Base-by-base conservation (phyloP, 2,113 vertebrate species). In the Gobiocypris rarus region DNA sequence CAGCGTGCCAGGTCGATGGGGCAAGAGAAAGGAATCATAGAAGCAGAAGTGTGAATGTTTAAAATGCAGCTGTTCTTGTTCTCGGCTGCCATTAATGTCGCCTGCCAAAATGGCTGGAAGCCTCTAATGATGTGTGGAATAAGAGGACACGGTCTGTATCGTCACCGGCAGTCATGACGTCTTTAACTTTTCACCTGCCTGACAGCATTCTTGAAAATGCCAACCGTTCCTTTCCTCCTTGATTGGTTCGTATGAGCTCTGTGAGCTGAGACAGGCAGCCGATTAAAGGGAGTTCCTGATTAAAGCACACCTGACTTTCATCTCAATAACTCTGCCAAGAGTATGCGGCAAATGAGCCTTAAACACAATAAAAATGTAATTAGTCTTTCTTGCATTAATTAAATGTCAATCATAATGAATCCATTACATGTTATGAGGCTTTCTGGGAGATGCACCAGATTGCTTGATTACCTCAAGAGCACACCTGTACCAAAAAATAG, bases 171-270 rank as follows among this genome's bases (percentile, higher is more conserved):
- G 56, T 13, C 38, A 50, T 85, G 76, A 82, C 41, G 38, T 85
- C 24, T 89, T 83, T 86, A 86, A 85, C 86, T 73, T 75, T 70
- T 83, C 70, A 86, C 85, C 79, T 69, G 19, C 52, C 76, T 75
- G 75, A 84, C 71, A 83, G 73, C 54, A 71, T 69, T 71, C 43
- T 43, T 81, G 43, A 77, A 83, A 76, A 83, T 81, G 83, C 56
- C 75, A 85, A 81, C 31, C 45, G 31, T 76, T 83, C 38, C 31
- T 43, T 71, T 54, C 22, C 26, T 59, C 2, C 17, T 71, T 41
- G 17, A 24, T 24, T 28, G 38, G 58, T 59, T 79, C 9, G 0
- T 22, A 52, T 13, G 69, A 45, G 22, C n/a, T 80, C 17, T 22
- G 58, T 48, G 45, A 24, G 74, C 50, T 76, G 31, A 82, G 54